A percentile compares a stretch with the other conserved stretches of the same genome.
phyloP scores from a whole-genome alignment of 2,797 vertebrate genomes.

The Lemur catta region DNA sequence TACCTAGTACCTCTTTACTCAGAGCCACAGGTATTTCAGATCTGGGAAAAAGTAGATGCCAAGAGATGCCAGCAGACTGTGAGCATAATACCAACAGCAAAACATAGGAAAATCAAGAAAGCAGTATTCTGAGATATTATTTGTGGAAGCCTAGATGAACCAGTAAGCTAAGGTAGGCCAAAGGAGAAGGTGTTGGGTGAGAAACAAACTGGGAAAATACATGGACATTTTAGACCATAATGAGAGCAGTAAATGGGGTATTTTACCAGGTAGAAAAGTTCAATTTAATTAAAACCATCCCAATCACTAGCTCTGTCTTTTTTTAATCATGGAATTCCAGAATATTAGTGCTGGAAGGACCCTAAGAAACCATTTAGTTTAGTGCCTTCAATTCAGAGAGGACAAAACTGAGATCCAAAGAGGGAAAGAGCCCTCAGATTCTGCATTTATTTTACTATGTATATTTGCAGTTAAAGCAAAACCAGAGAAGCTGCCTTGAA shows the following conservation, averaged over 20 bases:
- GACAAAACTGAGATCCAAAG: not conserved
- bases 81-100: not conserved
- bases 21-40: not conserved
- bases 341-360: not conserved
- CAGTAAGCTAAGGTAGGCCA: not conserved
- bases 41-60: not conserved
- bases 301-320: not conserved
- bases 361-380: not conserved
- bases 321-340: not conserved
- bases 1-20: not conserved
- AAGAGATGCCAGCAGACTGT: not conserved
- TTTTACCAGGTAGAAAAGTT: not conserved
- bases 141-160: not conserved
- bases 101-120: not conserved
- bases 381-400: not conserved
- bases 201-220: not conserved
- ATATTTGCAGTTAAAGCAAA: not conserved
- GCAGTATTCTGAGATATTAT: not conserved
- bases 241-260: not conserved
- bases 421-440: not conserved
- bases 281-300: constrained; percentile 28
- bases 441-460: not conserved
- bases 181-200: not conserved
- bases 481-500: not conserved
- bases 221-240: not conserved